Evolutionary conservation across 2,888 invertebrate species (phyloP), one percentile per base, ranked within the genome.

Genomic region (Epinotia brunnichana): DNA sequence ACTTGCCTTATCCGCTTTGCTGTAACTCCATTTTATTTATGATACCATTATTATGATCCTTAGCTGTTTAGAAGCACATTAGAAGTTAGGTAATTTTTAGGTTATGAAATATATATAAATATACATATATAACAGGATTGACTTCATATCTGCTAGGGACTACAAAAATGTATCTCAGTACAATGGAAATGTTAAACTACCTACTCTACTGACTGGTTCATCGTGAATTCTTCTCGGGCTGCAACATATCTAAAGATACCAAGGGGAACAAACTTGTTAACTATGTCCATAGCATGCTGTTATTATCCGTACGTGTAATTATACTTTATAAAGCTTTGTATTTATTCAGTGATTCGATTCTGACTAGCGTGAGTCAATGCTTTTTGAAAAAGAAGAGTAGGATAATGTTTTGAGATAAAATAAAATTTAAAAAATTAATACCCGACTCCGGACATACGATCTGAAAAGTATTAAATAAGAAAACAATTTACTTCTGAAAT

Each of bases 221-320:
- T 48, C n/a, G 5, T n/a, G 7, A 48, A 48, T n/a, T 48, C 13
- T 48, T 48, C 48, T 48, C 13, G 13, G 2, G 3, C 48, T 15
- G 15, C 44, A 3, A 44, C 15, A 44, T 44, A 19, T 21, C 39
- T 35, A 21, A 24, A 15, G 51, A 66, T 57, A 13, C 51, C 39
- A 63, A 68, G 39, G 2, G 51, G 48, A 62, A 51, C 24, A 57
- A 29, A 77, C 79, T 69, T 74, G 63, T 63, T 74, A 76, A 73
- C 76, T 69, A 76, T 78, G 76, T 69, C 72, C 76, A 76, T 77
- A 75, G 74, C 74, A 76, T 21, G 62, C 68, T 68, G 68, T 68
- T 68, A 73, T 73, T 73, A 73, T 29, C 21, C 1, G 63, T 35
- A 63, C 51, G 59, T 59, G 51, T 63, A 73, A 73, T 73, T 69